phyloP scores from a whole-genome alignment of 2,113 vertebrate species.

The Xiphophorus couchianus region DNA sequence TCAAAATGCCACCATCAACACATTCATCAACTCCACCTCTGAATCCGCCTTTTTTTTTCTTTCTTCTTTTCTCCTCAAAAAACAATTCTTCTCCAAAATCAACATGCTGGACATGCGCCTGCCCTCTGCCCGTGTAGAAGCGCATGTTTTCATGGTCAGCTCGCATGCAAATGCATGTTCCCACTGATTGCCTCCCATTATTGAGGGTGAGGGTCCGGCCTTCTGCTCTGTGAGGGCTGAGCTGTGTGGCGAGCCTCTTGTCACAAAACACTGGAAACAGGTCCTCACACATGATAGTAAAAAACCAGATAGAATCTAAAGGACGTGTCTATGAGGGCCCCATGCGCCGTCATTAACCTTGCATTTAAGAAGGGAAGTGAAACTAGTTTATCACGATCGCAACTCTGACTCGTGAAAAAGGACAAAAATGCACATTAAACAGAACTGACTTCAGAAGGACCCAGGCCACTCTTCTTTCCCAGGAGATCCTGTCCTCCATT shows the following conservation, averaged over 20 bases:
- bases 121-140: constrained; percentile 15
- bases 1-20: constrained; percentile 84
- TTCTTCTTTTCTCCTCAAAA: constrained; percentile 34
- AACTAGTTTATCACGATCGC: not conserved
- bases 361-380: not conserved
- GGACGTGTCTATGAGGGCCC: not conserved
- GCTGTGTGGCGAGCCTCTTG: constrained; percentile 57
- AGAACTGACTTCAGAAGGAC: constrained; percentile 4
- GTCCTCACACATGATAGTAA: constrained; percentile 52
- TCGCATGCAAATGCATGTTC: constrained; percentile 29
- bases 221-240: constrained; percentile 62
- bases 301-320: constrained; percentile 11
- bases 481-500: constrained; percentile 23
- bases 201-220: constrained; percentile 31
- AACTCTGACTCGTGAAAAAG: not conserved
- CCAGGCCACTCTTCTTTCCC: constrained; percentile 5
- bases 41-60: constrained; percentile 56
- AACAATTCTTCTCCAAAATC: constrained; percentile 50
- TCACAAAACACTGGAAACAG: constrained; percentile 67
- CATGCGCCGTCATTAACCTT: not conserved
- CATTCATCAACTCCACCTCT: constrained; percentile 84
- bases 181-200: constrained; percentile 44
- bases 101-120: constrained; percentile 22
- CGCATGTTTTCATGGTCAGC: constrained; percentile 18
- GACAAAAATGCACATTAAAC: not conserved